These are phyloP conservation scores for Pocillopora grandis DNA, from an alignment of 92 coral and sea anemone genomes.

Conservation along the genomic window DNA sequence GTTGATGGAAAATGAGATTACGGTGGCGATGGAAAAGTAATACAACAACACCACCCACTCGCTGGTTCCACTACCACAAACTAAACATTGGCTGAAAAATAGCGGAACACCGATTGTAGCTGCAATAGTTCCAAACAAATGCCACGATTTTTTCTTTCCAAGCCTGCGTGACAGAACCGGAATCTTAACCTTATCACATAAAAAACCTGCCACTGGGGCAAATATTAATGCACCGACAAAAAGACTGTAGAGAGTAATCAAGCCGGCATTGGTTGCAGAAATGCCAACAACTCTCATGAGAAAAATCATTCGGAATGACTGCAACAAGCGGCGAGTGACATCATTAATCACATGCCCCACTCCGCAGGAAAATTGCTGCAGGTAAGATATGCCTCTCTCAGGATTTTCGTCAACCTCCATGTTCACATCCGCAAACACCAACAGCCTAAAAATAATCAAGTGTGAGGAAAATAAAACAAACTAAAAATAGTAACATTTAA, in stretches of 20 bases:
- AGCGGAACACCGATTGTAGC: background rate
- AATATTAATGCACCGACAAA: background rate
- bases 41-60: slow-evolving; percentile 20
- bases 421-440: no score
- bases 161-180: slow-evolving; percentile 23
- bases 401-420: no score
- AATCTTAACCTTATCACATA: slow-evolving; percentile 24
- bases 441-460: no score
- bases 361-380: slow-evolving; percentile 23
- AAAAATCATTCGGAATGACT: slow-evolving; percentile 6
- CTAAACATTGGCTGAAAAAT: slow-evolving; percentile 11
- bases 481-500: no score
- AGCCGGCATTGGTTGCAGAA: slow-evolving; percentile 19
- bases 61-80: slow-evolving; percentile 13
- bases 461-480: no score
- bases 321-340: background rate
- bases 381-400: background rate
- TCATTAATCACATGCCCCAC: slow-evolving; percentile 27
- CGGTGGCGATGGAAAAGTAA: background rate
- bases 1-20: background rate
- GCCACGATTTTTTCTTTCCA: slow-evolving; percentile 35
- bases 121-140: slow-evolving; percentile 8
- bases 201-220: background rate
- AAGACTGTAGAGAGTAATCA: background rate
- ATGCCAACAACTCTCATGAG: slow-evolving; percentile 5